Percentiles rank a stretch among this genome's conserved stretches.
Evolutionary conservation across 2,797 vertebrate species (phyloP).

Genomic region (Ataeniobius toweri): DNA sequence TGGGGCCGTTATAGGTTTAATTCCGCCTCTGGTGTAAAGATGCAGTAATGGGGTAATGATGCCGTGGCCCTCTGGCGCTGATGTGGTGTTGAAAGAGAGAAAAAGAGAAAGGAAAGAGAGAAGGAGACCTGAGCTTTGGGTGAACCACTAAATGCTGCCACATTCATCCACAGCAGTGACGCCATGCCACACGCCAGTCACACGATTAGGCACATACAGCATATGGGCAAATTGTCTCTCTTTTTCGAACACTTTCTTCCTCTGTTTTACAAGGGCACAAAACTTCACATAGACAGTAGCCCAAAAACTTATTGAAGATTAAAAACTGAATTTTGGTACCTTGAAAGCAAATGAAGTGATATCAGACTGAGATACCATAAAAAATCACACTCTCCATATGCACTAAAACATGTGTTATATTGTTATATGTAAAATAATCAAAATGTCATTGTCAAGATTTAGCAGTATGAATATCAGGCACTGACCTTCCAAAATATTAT

Average conservation of each 20-base stretch:
- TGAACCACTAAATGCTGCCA: constrained; percentile 79
- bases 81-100: constrained; percentile 73
- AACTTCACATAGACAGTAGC: constrained; percentile 3
- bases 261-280: constrained; percentile 14
- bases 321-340: constrained; percentile 7
- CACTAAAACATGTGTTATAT: neutral
- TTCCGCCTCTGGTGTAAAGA: constrained; percentile 50
- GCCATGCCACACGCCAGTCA: constrained; percentile 70
- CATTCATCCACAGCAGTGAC: constrained; percentile 71
- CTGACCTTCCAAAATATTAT: neutral
- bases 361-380: neutral
- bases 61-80: constrained; percentile 62
- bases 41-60: constrained; percentile 72
- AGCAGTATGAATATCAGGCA: no score
- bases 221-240: constrained; percentile 2
- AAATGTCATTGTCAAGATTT: neutral
- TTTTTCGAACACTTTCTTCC: neutral
- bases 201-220: constrained; percentile 42
- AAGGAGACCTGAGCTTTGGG: constrained; percentile 66
- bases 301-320: constrained; percentile 4
- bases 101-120: constrained; percentile 64
- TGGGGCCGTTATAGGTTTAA: constrained; percentile 50
- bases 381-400: neutral
- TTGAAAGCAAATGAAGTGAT: constrained; percentile 18
- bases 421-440: no score